Evolutionary conservation across 2,888 invertebrate species (phyloP).

Genomic region (Cryptocephalus moraei): DNA sequence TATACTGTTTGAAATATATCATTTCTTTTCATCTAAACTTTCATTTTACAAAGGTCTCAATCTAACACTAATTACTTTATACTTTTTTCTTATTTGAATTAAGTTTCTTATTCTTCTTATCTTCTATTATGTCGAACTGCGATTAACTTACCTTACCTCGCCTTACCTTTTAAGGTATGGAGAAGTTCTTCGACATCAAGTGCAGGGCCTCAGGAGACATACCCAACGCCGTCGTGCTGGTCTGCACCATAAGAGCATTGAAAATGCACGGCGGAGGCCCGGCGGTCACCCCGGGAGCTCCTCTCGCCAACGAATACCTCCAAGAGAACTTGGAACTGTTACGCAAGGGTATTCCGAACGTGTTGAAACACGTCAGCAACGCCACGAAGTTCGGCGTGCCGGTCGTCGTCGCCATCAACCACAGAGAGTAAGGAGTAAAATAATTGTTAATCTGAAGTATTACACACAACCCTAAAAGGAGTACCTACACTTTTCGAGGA

Average conservation of each 20-base stretch:
- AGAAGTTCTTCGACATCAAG: conserved; percentile 96
- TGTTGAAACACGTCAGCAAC: conserved; percentile 90
- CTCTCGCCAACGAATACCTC: conserved; percentile 73
- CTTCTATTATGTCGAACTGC: neutral
- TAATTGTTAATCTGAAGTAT: too few relatives aligned
- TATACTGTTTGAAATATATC: too few relatives aligned
- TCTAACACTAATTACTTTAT: too few relatives aligned
- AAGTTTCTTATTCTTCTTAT: neutral
- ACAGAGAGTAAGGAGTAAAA: conserved; percentile 54
- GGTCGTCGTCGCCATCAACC: conserved; percentile 89
- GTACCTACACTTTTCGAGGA: too few relatives aligned
- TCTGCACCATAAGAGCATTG: conserved; percentile 85
- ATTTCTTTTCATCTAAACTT: neutral
- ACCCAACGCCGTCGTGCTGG: conserved; percentile 86
- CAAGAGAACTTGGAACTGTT: conserved; percentile 82
- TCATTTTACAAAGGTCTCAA: neutral
- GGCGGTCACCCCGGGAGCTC: conserved; percentile 72
- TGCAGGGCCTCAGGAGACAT: conserved; percentile 77
- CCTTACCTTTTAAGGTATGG: conserved; percentile 69
- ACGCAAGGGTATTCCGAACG: conserved; percentile 77
- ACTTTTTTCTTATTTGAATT: neutral
- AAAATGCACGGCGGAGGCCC: conserved; percentile 99
- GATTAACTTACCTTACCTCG: too few relatives aligned
- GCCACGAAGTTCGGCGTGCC: conserved; percentile 82
- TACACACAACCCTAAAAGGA: too few relatives aligned